phyloP scores from a whole-genome alignment of 1,140 invertebrate species.

The Hypothenemus hampei region DNA sequence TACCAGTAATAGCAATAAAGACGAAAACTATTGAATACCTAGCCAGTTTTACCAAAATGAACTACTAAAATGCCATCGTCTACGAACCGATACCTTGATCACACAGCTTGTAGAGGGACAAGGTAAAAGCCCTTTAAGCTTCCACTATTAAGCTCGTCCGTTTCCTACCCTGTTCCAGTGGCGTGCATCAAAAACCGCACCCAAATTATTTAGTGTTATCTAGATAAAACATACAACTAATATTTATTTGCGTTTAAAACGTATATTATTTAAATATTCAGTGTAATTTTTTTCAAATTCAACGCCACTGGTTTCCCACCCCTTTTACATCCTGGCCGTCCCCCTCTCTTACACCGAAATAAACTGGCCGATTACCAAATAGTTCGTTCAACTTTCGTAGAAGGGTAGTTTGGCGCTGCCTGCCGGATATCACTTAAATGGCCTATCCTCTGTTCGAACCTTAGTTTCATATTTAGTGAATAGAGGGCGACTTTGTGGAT shows the following conservation, averaged over 20 bases:
- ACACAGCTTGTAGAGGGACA: conserved; percentile 8
- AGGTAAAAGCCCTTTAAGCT: conserved; percentile 11
- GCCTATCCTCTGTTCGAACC: conserved; percentile 5
- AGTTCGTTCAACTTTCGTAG: conserved; percentile 17
- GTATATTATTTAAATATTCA: no score
- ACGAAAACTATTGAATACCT: no score
- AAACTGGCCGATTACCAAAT: not conserved
- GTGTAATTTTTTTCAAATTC: not conserved
- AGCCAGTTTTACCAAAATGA: no score
- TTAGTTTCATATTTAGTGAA: conserved; percentile 26
- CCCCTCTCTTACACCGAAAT: no score
- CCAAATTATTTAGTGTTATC: no score
- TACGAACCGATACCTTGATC: conserved; percentile 9
- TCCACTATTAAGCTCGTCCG: conserved; percentile 7
- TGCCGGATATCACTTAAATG: conserved; percentile 23
- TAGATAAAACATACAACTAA: no score
- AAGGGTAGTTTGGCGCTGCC: conserved; percentile 32
- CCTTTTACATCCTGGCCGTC: not conserved
- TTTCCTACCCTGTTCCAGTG: not conserved
- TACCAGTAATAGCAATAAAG: no score
- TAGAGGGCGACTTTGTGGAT: no score
- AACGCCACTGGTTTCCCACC: not conserved
- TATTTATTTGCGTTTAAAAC: no score
- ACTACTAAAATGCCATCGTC: not conserved
- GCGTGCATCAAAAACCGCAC: no score